Evolutionary conservation across 2,888 invertebrate species (phyloP), one percentile per base, ranked within the genome.

Genomic region (Capitulum mitella): DNA sequence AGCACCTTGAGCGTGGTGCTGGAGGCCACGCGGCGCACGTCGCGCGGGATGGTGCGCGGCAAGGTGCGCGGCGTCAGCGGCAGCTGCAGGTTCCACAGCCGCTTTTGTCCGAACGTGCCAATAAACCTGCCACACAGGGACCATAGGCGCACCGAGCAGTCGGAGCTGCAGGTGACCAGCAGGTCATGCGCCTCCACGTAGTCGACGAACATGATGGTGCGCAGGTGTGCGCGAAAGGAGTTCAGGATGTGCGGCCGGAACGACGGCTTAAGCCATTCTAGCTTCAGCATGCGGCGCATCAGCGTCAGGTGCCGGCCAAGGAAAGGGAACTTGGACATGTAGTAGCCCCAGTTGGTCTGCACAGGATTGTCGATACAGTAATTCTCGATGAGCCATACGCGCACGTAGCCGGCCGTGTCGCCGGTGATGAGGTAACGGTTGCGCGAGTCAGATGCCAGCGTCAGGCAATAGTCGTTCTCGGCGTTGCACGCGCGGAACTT

Each of bases 101-200:
- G 87, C 82, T 90, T 90, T 78, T 92, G 90, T 78, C 94, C 94
- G 82, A 94, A 87, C 10, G 93, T 93, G 82, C 92, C 92, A 82
- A 94, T 84, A 83, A 89, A 89, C 26, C 89, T 88, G 54, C 93
- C 93, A 70, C 90, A 89, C 79, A 92, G 85, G 0, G 90, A 90
- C 93, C 93, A 93, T 84, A 93, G 86, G 79, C 93, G 89, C 80
- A 91, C 91, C 77, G 91, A 91, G 84, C 89, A 90, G 86, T 93
- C 92, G 79, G 89, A 87, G 82, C 92, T 91, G 81, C 90, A 88
- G 14, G 76, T 92, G 82, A 93, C 86, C 79, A 94, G 84, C 26
- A 93, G 88, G 83, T 90, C 86, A 37, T 89, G 87, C 78, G 89
- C 88, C 82, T 91, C 89, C 80, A 93, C 88, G 84, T 90, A 92